A percentile compares a stretch with the other conserved stretches of the same genome.
These are phyloP conservation scores for Oscheius sp. DNA, from an alignment of 2,888 invertebrate genomes.

Conservation along the genomic window DNA sequence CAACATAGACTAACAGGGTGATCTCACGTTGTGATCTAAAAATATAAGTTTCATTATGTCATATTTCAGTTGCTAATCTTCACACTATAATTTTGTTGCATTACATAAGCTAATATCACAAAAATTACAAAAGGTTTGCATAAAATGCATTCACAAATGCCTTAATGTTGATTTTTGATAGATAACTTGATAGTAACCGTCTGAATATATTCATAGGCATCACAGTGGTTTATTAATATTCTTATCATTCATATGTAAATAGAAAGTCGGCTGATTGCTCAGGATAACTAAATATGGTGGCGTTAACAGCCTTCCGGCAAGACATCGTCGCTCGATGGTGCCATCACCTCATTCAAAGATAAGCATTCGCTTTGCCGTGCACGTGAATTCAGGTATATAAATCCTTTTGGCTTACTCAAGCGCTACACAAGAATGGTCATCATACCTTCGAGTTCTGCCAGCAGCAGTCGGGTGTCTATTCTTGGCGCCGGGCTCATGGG, in stretches of 20 bases:
- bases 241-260: neutral
- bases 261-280: conserved; percentile 2
- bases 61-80: too few species aligned
- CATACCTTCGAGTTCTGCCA: conserved; percentile 13
- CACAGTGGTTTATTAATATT: too few species aligned
- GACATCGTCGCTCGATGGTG: conserved; percentile 29
- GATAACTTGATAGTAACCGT: too few species aligned
- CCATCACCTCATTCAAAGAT: conserved; percentile 27
- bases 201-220: too few species aligned
- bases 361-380: conserved; percentile 17
- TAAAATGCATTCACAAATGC: too few species aligned
- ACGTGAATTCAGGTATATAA: conserved; percentile 24
- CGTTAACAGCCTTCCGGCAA: conserved; percentile 23
- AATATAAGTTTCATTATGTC: too few species aligned
- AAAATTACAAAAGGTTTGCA: too few species aligned
- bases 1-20: too few species aligned
- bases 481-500: conserved; percentile 69
- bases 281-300: conserved; percentile 9
- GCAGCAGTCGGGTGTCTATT: conserved; percentile 45
- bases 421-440: neutral
- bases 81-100: too few species aligned
- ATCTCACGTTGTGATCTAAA: too few species aligned
- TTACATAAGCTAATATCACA: too few species aligned
- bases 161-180: too few species aligned
- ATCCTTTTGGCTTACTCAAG: neutral